Evolutionary conservation across 2,797 vertebrate genomes (phyloP).

Genomic region (Cephalopachus bancanus): DNA sequence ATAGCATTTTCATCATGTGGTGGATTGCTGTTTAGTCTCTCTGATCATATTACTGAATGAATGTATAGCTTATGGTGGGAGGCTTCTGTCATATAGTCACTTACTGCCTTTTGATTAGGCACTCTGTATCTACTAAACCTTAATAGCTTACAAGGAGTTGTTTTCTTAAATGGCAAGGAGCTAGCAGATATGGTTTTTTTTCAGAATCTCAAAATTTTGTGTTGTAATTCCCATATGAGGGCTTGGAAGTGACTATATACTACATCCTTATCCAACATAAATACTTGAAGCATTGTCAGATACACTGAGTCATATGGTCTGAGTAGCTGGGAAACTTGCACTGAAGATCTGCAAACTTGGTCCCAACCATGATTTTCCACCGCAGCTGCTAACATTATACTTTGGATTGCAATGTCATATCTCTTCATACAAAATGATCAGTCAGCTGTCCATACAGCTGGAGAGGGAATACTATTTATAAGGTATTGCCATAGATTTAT

Average conservation of each 20-base stretch:
- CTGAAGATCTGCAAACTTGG: background rate
- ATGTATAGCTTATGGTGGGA: background rate
- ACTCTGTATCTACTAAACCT: background rate
- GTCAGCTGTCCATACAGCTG: background rate
- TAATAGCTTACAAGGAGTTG: background rate
- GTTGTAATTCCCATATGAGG: background rate
- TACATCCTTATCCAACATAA: background rate
- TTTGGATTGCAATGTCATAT: background rate
- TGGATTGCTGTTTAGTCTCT: slow-evolving; percentile 13
- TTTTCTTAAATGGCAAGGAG: slow-evolving; percentile 17
- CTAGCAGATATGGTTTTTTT: background rate
- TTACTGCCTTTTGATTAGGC: background rate
- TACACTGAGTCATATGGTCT: background rate
- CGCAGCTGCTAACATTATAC: background rate
- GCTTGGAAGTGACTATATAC: background rate
- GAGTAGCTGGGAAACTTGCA: background rate
- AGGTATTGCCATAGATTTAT: slow-evolving; percentile 10
- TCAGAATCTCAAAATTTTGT: background rate
- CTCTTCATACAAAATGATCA: background rate
- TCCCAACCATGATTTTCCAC: background rate
- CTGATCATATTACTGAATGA: background rate
- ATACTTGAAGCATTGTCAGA: background rate
- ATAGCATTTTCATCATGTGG: background rate
- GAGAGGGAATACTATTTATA: background rate
- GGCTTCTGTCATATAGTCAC: background rate